Percentiles rank a stretch among this genome's conserved stretches.
These are phyloP conservation scores for Arremon aurantiirostris DNA, from an alignment of 2,797 vertebrate species.

Conservation along the genomic window DNA sequence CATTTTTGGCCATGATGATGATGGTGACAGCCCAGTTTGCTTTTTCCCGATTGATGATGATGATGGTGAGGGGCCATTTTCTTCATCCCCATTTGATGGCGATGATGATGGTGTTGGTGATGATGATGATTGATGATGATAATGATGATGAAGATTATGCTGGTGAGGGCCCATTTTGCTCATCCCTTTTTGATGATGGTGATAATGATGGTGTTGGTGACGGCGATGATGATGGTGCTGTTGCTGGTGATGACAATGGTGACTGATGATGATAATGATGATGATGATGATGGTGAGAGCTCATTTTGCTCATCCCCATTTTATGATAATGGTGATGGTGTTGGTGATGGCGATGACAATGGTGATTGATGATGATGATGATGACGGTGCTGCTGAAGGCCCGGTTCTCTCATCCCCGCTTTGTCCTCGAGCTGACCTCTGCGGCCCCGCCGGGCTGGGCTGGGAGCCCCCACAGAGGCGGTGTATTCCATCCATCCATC, in stretches of 20 bases:
- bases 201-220: too few species aligned
- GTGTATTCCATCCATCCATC: slow-evolving; percentile 49
- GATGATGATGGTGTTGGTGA: too few species aligned
- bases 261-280: accelerated
- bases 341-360: neutral
- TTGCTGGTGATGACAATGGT: neutral
- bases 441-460: neutral
- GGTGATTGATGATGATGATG: too few species aligned
- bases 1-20: too few species aligned
- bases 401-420: neutral
- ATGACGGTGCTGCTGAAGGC: neutral
- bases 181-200: neutral
- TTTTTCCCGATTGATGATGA: neutral
- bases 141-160: accelerated
- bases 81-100: too few species aligned
- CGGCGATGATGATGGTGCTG: neutral
- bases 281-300: neutral
- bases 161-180: accelerated
- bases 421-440: slow-evolving; percentile 57
- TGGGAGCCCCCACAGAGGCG: neutral
- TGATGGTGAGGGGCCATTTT: neutral
- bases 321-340: accelerated
- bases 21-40: too few species aligned
- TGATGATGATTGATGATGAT: too few species aligned
- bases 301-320: neutral